phyloP scores from a whole-genome alignment of 2,888 invertebrate genomes.

The Mellilla xanthometata region DNA sequence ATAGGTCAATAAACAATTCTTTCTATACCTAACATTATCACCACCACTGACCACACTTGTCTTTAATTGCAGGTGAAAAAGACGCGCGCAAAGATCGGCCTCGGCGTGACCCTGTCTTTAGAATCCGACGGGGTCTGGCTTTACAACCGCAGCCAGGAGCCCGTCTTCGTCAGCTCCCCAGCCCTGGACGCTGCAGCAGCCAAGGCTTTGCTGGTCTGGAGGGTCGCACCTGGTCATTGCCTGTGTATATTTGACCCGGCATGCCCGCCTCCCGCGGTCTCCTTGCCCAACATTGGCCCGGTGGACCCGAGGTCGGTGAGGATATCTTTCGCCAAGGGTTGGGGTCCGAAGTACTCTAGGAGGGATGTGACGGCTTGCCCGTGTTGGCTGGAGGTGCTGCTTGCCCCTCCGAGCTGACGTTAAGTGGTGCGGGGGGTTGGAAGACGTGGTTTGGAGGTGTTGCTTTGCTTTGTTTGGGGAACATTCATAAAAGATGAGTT shows the following conservation, averaged over 20 bases:
- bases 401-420: slow-evolving; percentile 81
- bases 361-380: slow-evolving; percentile 94
- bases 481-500: too few species aligned
- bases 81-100: slow-evolving; percentile 93
- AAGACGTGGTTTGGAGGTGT: slow-evolving; percentile 29
- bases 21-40: too few species aligned
- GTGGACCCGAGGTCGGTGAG: slow-evolving; percentile 92
- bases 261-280: slow-evolving; percentile 63
- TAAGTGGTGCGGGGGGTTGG: slow-evolving; percentile 33
- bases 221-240: slow-evolving; percentile 93
- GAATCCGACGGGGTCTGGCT: slow-evolving; percentile 94
- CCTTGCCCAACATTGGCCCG: slow-evolving; percentile 86
- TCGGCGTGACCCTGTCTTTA: slow-evolving; percentile 92
- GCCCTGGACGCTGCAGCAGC: slow-evolving; percentile 89
- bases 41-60: too few species aligned
- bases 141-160: slow-evolving; percentile 91
- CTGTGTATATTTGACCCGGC: slow-evolving; percentile 92
- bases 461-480: background rate
- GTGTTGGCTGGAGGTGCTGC: slow-evolving; percentile 94
- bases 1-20: too few species aligned
- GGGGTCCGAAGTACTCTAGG: slow-evolving; percentile 94
- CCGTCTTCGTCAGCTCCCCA: slow-evolving; percentile 93
- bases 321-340: slow-evolving; percentile 96
- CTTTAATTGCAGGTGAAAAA: slow-evolving; percentile 67
- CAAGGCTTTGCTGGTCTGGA: slow-evolving; percentile 86